Base-by-base conservation (phyloP, 1,140 invertebrate genomes). In the Bombus waltoni region DNA sequence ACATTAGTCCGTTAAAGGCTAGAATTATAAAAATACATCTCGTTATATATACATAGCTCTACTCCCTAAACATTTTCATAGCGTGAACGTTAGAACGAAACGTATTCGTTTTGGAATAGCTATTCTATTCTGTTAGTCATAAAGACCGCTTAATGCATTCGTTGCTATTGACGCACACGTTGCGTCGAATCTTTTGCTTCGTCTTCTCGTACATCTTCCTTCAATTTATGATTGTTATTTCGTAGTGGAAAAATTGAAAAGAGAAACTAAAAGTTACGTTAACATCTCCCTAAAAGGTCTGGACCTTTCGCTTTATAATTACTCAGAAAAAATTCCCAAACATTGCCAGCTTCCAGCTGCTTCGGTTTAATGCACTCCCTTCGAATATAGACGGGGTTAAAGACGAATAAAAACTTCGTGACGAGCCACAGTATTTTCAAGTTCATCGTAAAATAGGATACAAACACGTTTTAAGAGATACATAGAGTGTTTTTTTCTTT, bases 1-100 rank as follows among this genome's bases (percentile, higher is more conserved):
- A 73, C 76, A 59, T 40, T 32, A 35, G 15, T n/a, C 81, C 72
- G 57, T 75, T 75, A 59, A 82, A 66, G 53, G 40, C 57, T 59
- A 35, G 32, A 66, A 81, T 81, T 81, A n/a, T 25, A 71, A 47
- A 53, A 38, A 80, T 47, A 71, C 32, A 3, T 38, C 25, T 38
- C 8, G 32, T 44, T 38, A 22, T 25, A 11, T 66, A 66, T 66
- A 66, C 18, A 22, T 53, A 5, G 47, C 18, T 53, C 47, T 6
- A 15, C 5, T 22, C 22, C 18, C 28, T 15, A 18, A 9, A 6
- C 13, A 66, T 18, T 35, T 32, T 35, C 32, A 35, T 15, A 6
- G 1, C 13, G 11, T 18, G 32, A 6, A 6, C 15, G 13, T 53
- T 22, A 35, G 11, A 40, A 42, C 8, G n/a, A 32, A 44, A 28